A percentile compares a stretch with the other conserved stretches of the same genome.
Conservation (phyloP, 2,113 vertebrate species). For the Saguinus imperator region DNA sequence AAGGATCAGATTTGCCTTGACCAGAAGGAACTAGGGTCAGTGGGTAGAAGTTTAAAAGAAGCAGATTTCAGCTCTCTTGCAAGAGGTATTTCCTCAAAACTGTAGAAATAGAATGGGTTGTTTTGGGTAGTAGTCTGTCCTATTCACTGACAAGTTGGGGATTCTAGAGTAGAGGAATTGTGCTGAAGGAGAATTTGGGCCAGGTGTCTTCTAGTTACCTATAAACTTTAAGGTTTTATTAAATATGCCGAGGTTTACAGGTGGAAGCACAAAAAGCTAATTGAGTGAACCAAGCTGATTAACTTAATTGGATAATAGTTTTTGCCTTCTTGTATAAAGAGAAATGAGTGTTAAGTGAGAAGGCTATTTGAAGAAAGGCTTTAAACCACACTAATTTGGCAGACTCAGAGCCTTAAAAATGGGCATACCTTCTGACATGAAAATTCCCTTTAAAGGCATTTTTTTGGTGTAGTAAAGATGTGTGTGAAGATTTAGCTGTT, state of each 20-base stretch:
- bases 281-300: not conserved
- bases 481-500: not conserved
- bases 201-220: not conserved
- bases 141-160: not conserved
- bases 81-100: not conserved
- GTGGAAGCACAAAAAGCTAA: not conserved
- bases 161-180: not conserved
- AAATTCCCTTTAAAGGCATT: not conserved
- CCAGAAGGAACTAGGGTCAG: not conserved
- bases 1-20: conserved; percentile 15
- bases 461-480: not conserved
- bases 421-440: not conserved
- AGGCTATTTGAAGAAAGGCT: conserved; percentile 20
- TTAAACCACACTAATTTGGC: not conserved
- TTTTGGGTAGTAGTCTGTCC: not conserved
- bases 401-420: not conserved
- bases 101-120: not conserved
- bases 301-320: not conserved
- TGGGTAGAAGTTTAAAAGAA: not conserved
- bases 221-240: not conserved
- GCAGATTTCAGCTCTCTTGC: not conserved
- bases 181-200: not conserved
- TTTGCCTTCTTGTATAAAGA: conserved; percentile 28
- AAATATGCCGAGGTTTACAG: not conserved
- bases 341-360: not conserved